These are phyloP conservation scores for Pedionomus torquatus DNA, from an alignment of 2,113 vertebrate genomes.

Conservation along the genomic window DNA sequence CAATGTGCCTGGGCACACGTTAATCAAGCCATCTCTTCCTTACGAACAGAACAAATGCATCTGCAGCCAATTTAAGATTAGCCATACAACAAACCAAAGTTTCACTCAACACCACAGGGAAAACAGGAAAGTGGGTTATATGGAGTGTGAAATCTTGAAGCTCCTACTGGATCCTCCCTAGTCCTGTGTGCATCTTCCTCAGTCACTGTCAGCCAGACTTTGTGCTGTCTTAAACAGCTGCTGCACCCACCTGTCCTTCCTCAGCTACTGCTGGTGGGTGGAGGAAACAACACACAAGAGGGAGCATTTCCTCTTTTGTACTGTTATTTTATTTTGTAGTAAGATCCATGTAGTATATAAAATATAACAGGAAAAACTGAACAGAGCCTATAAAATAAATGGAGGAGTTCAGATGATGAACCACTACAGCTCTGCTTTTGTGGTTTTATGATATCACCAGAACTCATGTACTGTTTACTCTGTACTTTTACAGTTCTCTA, in stretches of 20 bases:
- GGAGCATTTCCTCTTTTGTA: slow-evolving; percentile 70
- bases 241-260: background rate
- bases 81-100: background rate
- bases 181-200: background rate
- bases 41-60: background rate
- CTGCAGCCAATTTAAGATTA: background rate
- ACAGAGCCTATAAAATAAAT: slow-evolving; percentile 72
- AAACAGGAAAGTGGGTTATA: background rate
- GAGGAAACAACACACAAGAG: slow-evolving; percentile 69
- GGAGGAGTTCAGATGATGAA: slow-evolving; percentile 56
- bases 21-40: background rate
- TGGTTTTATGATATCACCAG: slow-evolving; percentile 26
- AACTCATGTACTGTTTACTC: slow-evolving; percentile 48
- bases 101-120: background rate
- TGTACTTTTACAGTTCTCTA: slow-evolving; percentile 63
- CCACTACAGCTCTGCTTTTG: slow-evolving; percentile 51
- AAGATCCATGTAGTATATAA: slow-evolving; percentile 79
- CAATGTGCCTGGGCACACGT: background rate
- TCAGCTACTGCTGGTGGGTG: slow-evolving; percentile 30
- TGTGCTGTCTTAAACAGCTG: background rate
- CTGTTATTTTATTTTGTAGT: slow-evolving; percentile 76
- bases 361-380: slow-evolving; percentile 75
- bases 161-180: background rate
- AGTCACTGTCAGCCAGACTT: background rate
- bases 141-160: background rate